phyloP scores from a whole-genome alignment of 2,888 invertebrate genomes.

The Coremacera marginata region DNA sequence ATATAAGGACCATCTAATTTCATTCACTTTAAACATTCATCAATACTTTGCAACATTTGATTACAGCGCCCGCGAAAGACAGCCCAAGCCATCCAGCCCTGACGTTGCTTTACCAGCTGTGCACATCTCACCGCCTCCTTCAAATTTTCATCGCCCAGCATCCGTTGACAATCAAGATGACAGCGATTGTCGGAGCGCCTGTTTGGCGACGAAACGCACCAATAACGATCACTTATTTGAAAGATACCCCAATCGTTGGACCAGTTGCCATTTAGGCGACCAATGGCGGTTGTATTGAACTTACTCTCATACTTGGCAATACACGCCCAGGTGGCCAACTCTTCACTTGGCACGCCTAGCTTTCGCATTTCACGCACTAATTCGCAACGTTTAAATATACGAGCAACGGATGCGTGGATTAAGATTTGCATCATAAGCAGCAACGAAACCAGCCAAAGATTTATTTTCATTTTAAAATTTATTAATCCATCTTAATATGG shows the following conservation, averaged over 20 bases:
- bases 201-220: constrained; percentile 55
- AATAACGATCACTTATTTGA: constrained; percentile 61
- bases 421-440: no score
- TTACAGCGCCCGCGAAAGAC: constrained; percentile 51
- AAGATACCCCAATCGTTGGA: constrained; percentile 62
- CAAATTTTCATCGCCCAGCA: constrained; percentile 53
- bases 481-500: no score
- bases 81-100: constrained; percentile 59
- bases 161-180: constrained; percentile 52
- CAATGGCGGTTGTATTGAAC: constrained; percentile 66
- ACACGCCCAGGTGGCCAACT: constrained; percentile 68
- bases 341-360: constrained; percentile 51
- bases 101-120: constrained; percentile 52
- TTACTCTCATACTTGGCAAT: constrained; percentile 70
- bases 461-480: no score
- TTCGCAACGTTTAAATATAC: constrained; percentile 53
- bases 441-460: no score
- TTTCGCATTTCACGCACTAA: constrained; percentile 54
- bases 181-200: constrained; percentile 53
- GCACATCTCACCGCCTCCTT: constrained; percentile 54
- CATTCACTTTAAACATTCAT: constrained; percentile 46
- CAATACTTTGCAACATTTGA: constrained; percentile 41
- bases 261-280: constrained; percentile 69
- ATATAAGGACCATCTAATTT: constrained; percentile 38
- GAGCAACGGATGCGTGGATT: constrained; percentile 20